Conservation (phyloP, 2,113 vertebrate species). For the Theristicus caerulescens region DNA sequence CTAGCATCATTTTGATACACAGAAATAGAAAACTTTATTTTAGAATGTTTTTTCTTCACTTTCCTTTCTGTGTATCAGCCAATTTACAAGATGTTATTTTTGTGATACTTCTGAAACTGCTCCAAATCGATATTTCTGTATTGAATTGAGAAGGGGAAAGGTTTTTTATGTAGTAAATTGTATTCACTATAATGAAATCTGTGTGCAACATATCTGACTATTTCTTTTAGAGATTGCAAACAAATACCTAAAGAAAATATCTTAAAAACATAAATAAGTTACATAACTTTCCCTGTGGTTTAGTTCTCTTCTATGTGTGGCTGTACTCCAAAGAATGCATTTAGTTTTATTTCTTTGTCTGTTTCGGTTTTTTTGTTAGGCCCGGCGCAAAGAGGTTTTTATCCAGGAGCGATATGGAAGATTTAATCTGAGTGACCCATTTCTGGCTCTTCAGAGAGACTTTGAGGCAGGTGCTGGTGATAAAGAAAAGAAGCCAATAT, state of each 20-base stretch:
- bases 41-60: background rate
- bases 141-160: background rate
- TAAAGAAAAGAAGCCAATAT: conserved; percentile 86
- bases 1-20: background rate
- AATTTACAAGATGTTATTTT: background rate
- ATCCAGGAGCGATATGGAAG: conserved; percentile 95
- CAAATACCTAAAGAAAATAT: background rate
- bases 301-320: background rate
- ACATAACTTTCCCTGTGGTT: background rate
- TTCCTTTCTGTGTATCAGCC: background rate
- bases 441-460: conserved; percentile 96
- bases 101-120: background rate
- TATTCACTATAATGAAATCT: background rate
- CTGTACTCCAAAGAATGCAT: background rate
- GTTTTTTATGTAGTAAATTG: background rate
- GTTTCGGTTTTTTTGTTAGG: conserved; percentile 72
- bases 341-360: background rate
- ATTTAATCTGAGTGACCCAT: conserved; percentile 95
- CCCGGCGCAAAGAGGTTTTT: conserved; percentile 94
- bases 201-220: background rate
- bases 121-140: background rate
- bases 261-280: background rate
- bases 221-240: background rate
- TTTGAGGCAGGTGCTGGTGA: conserved; percentile 84
- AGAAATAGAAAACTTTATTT: background rate